Conservation (phyloP, 1,140 invertebrate genomes). For the Steinernema feltiae region DNA sequence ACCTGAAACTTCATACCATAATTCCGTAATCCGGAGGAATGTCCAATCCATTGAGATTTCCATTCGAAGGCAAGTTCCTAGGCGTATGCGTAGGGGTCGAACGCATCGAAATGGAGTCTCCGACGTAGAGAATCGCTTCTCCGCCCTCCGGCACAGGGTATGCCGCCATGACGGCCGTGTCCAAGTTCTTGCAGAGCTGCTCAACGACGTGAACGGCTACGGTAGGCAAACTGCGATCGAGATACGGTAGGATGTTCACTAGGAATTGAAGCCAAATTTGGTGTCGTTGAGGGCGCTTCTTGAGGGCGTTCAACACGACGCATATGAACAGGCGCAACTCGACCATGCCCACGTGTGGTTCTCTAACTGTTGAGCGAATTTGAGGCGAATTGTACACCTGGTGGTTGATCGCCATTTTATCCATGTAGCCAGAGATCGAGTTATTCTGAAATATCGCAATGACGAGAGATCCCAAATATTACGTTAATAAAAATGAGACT, state of each 20-base stretch:
- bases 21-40: not conserved
- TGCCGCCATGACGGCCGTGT: conserved; percentile 61
- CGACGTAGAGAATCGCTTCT: not conserved
- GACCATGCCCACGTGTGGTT: conserved; percentile 49
- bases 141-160: not conserved
- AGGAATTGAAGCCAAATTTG: conserved; percentile 63
- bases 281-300: conserved; percentile 60
- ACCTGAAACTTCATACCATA: not conserved
- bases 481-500: not conserved
- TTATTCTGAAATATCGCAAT: conserved; percentile 35
- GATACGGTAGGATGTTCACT: conserved; percentile 49
- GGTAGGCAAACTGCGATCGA: conserved; percentile 66
- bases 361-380: conserved; percentile 45
- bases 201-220: conserved; percentile 73
- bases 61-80: not conserved
- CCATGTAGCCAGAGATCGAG: conserved; percentile 30
- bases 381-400: conserved; percentile 52
- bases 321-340: conserved; percentile 79
- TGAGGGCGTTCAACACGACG: conserved; percentile 72
- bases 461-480: no score
- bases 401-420: conserved; percentile 44
- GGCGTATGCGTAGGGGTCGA: not conserved
- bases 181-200: conserved; percentile 77
- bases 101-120: not conserved
- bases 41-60: not conserved